These are phyloP conservation scores for Alligator sinensis DNA, from an alignment of 2,113 vertebrate species.

Conservation along the genomic window DNA sequence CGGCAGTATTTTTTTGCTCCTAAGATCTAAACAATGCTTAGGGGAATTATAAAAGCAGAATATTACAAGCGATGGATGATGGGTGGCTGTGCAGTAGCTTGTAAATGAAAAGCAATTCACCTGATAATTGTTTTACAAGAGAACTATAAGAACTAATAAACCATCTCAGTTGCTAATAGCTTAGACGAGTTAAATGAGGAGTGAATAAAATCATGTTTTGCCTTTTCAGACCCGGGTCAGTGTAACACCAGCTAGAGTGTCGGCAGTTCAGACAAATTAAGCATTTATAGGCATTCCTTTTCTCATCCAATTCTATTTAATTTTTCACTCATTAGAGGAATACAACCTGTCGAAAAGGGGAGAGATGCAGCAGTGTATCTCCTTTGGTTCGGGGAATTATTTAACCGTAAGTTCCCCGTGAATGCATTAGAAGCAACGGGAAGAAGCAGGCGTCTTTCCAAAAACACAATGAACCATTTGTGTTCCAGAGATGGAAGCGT, in stretches of 20 bases:
- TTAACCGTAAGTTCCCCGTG: not conserved
- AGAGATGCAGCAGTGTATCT: not conserved
- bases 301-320: not conserved
- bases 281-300: not conserved
- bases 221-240: not conserved
- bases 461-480: accelerated
- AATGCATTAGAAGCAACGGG: not conserved
- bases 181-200: slow-evolving; percentile 39
- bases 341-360: not conserved
- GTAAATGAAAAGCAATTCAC: slow-evolving; percentile 57
- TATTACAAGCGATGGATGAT: slow-evolving; percentile 33
- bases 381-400: not conserved
- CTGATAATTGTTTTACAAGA: slow-evolving; percentile 38
- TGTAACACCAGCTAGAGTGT: not conserved
- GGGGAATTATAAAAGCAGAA: slow-evolving; percentile 24
- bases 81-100: slow-evolving; percentile 49
- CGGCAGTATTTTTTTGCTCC: not conserved
- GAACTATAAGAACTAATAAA: slow-evolving; percentile 24
- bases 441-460: not conserved
- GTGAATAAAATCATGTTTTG: slow-evolving; percentile 23
- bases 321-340: not conserved
- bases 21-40: not conserved
- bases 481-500: not conserved
- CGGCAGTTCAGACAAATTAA: slow-evolving; percentile 29
- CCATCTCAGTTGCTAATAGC: slow-evolving; percentile 41